Conservation (phyloP, 2,888 invertebrate genomes). For the Drosophila demipolita region DNA sequence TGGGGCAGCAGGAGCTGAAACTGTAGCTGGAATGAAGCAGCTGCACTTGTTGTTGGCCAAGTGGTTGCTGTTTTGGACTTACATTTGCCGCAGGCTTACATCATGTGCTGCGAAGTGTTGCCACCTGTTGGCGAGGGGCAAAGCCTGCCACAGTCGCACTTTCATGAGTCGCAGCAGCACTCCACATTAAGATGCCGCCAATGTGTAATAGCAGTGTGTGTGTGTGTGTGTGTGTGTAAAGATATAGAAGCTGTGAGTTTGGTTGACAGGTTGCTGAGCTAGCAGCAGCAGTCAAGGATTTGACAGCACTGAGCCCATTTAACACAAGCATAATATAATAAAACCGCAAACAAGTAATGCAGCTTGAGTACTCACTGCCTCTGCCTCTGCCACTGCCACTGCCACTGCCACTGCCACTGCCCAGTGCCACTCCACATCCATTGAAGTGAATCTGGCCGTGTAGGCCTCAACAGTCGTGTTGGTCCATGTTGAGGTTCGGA, state of each 20-base stretch:
- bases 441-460: slow-evolving; percentile 32
- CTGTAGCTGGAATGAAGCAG: slow-evolving; percentile 2
- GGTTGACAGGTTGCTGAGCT: slow-evolving; percentile 68
- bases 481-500: slow-evolving; percentile 26
- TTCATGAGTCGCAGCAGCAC: slow-evolving; percentile 14
- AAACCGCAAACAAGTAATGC: slow-evolving; percentile 76
- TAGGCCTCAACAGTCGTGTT: slow-evolving; percentile 23
- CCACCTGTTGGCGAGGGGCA: slow-evolving; percentile 42
- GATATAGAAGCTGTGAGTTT: background rate
- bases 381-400: too few species aligned
- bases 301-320: slow-evolving; percentile 77
- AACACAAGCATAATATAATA: slow-evolving; percentile 78
- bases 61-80: slow-evolving; percentile 36
- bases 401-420: too few species aligned
- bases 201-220: slow-evolving; percentile 61
- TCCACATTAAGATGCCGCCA: slow-evolving; percentile 53
- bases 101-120: background rate
- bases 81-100: slow-evolving; percentile 7
- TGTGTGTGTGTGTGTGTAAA: background rate
- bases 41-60: slow-evolving; percentile 21
- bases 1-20: background rate
- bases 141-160: slow-evolving; percentile 2
- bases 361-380: background rate
- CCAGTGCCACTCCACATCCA: background rate
- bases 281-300: slow-evolving; percentile 70